A percentile compares a stretch with the other conserved stretches of the same genome.
Conservation (phyloP, 2,113 vertebrate species). For the Neopipo cinnamomea region DNA sequence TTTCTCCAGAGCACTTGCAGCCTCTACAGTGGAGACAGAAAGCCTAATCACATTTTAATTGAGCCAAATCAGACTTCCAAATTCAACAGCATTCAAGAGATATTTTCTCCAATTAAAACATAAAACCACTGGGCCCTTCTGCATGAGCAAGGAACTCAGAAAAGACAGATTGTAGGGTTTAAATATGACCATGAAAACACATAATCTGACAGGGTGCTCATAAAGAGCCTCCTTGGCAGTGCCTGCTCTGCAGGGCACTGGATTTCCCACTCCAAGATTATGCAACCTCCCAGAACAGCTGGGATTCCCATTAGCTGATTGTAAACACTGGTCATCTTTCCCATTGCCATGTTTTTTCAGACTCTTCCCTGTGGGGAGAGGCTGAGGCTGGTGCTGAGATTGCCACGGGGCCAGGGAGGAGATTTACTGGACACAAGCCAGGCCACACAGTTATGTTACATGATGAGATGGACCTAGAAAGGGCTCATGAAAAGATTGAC, state of each 20-base stretch:
- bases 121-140: neutral
- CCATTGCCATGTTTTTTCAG: neutral
- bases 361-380: neutral
- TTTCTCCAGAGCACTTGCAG: slow-evolving; percentile 39
- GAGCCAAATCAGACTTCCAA: slow-evolving; percentile 50
- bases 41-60: slow-evolving; percentile 58
- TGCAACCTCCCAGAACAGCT: neutral
- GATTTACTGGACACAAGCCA: neutral
- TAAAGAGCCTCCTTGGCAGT: neutral
- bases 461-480: neutral
- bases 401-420: neutral
- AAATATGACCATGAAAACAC: neutral
- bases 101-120: neutral
- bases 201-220: neutral
- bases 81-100: slow-evolving; percentile 38
- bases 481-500: neutral
- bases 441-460: neutral
- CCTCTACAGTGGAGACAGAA: slow-evolving; percentile 55
- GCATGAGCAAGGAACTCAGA: neutral
- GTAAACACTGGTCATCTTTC: neutral
- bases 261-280: neutral
- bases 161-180: neutral
- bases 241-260: neutral
- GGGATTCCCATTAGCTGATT: neutral
- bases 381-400: neutral